phyloP scores from a whole-genome alignment of 1,140 invertebrate genomes.

The Asbolus verrucosus region DNA sequence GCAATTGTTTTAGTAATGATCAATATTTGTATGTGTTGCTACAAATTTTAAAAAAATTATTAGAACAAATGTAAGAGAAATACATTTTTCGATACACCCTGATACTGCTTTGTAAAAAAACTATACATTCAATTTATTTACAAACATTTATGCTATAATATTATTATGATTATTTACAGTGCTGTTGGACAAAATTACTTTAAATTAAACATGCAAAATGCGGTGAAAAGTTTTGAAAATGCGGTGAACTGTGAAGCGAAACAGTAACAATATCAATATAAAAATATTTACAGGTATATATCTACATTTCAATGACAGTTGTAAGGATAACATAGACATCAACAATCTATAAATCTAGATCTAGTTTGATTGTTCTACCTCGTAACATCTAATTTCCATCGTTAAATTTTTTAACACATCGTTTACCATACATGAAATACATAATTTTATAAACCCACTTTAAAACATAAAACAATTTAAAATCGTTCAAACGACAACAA shows the following conservation, averaged over 20 bases:
- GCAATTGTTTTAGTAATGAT: too few relatives aligned
- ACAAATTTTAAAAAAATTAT: too few relatives aligned
- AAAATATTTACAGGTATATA: conserved; percentile 21
- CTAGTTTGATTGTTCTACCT: conserved; percentile 17
- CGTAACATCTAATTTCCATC: conserved; percentile 25
- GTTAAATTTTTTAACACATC: conserved; percentile 2
- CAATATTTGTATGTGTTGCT: too few relatives aligned
- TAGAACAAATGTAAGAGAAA: too few relatives aligned
- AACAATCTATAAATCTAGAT: conserved; percentile 1
- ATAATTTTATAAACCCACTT: background rate
- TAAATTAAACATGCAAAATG: conserved; percentile 35
- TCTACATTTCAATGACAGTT: conserved; percentile 16
- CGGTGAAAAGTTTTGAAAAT: conserved; percentile 28
- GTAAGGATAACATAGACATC: conserved; percentile 6
- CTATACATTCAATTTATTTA: conserved; percentile 23
- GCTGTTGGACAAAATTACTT: conserved; percentile 2
- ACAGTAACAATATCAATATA: conserved; percentile 19
- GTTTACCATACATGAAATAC: too few relatives aligned
- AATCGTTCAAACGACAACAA: too few relatives aligned
- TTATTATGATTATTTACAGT: conserved; percentile 29
- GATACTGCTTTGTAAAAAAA: conserved; percentile 30
- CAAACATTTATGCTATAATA: conserved; percentile 36
- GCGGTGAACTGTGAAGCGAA: conserved; percentile 26
- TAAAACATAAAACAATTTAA: too few relatives aligned
- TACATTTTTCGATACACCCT: too few relatives aligned